A percentile compares a stretch with the other conserved stretches of the same genome.
Evolutionary conservation across 1,140 invertebrate genomes (phyloP).

Genomic region (Drosophila tani): DNA sequence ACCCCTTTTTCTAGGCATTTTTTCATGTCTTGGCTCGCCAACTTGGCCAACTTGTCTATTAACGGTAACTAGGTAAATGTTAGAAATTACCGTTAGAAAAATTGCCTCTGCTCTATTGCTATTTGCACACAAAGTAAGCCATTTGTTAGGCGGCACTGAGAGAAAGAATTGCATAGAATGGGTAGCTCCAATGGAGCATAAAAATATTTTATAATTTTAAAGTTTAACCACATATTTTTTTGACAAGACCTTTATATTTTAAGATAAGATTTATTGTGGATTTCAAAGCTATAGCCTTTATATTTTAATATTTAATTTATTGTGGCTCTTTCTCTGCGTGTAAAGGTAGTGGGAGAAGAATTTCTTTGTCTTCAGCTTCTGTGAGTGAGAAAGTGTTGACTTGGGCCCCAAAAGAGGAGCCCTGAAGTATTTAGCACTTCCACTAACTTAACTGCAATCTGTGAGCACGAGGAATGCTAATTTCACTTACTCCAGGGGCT

Average conservation of each 20-base stretch:
- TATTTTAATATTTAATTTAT: too few relatives aligned
- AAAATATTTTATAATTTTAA: too few relatives aligned
- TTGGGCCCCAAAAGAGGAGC: conserved; percentile 6
- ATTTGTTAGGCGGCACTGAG: conserved; percentile 48
- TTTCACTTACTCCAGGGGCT: conserved; percentile 22
- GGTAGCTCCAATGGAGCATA: too few relatives aligned
- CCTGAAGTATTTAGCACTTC: conserved; percentile 44
- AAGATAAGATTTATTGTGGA: not conserved
- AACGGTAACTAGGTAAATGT: conserved; percentile 83
- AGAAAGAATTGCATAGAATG: not conserved
- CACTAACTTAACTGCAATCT: conserved; percentile 36
- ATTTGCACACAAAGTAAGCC: conserved; percentile 62
- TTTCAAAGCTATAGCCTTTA: not conserved
- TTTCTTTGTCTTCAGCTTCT: conserved; percentile 23
- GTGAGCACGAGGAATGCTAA: conserved; percentile 33
- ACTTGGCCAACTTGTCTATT: conserved; percentile 83
- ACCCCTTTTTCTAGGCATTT: conserved; percentile 48
- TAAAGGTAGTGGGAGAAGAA: conserved; percentile 23
- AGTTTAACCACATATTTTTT: too few relatives aligned
- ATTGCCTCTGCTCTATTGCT: conserved; percentile 64
- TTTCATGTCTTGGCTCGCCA: conserved; percentile 72
- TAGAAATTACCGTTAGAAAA: conserved; percentile 80
- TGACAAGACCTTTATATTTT: too few relatives aligned
- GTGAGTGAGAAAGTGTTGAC: conserved; percentile 54
- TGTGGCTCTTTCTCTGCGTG: not conserved